Evolutionary conservation across 2,113 vertebrate species (phyloP), one percentile per base, ranked within the genome.

Genomic region (Amia ocellicauda): DNA sequence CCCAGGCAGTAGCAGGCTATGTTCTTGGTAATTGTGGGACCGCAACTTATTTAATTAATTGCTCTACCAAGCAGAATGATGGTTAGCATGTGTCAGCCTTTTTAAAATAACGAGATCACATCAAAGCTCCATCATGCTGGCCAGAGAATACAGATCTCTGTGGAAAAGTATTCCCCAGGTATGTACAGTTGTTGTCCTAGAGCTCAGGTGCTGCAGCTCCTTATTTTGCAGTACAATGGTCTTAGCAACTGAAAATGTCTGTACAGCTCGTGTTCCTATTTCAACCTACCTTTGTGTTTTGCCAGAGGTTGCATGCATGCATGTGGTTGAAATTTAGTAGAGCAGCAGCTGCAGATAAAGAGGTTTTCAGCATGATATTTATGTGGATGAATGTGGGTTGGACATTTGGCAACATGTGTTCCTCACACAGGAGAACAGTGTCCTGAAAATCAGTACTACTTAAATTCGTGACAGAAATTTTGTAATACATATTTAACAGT

Each of bases 31-130:
- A 71, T 79, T 75, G 77, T 70, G 75, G 69, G 67, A 58, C 64
- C 27, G 3, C 45, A 42, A 61, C 51, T 70, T 71, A 70, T 49
- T 28, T 27, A 58, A 56, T 60, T 23, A 26, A 51, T 0, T 19
- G 58, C 27, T 66, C 54, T 56, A 47, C 68, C 62, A 58, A 73
- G 69, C 62, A 69, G 59, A 72, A 68, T 56, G 58, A 68, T 66
- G 2, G 71, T 62, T 57, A 42, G 66, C 71, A 57, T 66, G 68
- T 56, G 69, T 85, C 77, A 81, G 73, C 79, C 47, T 23, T 66
- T 69, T 23, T 58, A 53, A 63, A 82, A 69, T 55, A 19, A 58
- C 73, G 71, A 29, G 31, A 41, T 17, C 52, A 49, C 60, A 17
- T 60, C 2, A 17, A 55, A 19, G 42, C 40, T 60, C 14, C 10